Percentiles rank a stretch among this genome's conserved stretches.
phyloP scores from a whole-genome alignment of 2,113 vertebrate genomes.

The Felis catus region F.catus_Fca126_mat1.0 CM031425.1:22296501-22297000 shows the following conservation, averaged over 20 bases:
- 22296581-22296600: background rate
- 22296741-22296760: background rate
- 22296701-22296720: background rate
- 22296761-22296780: background rate
- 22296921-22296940: background rate
- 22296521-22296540: background rate
- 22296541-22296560: background rate
- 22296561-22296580: background rate
- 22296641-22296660: background rate
- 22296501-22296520: background rate
- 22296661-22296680: background rate
- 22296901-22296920: background rate
- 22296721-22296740: background rate
- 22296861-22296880: background rate
- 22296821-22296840: background rate
- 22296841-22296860: background rate
- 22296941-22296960: background rate
- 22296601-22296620: background rate
- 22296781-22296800: too few species aligned
- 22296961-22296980: background rate
- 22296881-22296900: background rate
- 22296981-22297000: too few species aligned
- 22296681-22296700: background rate
- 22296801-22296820: rapidly evolving
- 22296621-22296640: background rate